A percentile compares a stretch with the other conserved stretches of the same genome.
Conservation (phyloP, 2,797 vertebrate species). For the Coreius guichenoti region DNA sequence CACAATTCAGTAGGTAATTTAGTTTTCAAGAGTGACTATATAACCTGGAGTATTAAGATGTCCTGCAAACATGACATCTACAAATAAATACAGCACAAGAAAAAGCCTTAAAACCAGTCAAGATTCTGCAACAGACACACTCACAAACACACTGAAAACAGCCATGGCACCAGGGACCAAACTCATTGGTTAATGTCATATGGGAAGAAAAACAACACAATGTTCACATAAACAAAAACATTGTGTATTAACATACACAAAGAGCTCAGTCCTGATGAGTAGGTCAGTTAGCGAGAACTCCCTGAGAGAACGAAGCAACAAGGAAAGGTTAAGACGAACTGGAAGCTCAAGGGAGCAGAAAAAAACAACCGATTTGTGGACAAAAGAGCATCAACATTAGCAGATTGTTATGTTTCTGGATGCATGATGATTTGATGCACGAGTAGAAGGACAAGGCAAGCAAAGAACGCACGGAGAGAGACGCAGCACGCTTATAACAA, state of each 20-base stretch:
- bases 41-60: background rate
- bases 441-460: conserved; percentile 25
- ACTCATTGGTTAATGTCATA: conserved; percentile 68
- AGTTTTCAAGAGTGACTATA: background rate
- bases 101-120: background rate
- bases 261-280: conserved; percentile 58
- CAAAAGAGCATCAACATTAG: background rate
- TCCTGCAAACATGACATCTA: background rate
- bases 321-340: conserved; percentile 54
- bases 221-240: conserved; percentile 68
- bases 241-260: conserved; percentile 69
- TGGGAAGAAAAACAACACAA: conserved; percentile 70
- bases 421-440: conserved; percentile 11
- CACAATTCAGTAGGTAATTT: background rate
- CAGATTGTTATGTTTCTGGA: background rate
- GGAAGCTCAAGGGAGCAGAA: conserved; percentile 14
- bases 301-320: conserved; percentile 11
- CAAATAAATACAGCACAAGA: background rate
- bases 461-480: conserved; percentile 51
- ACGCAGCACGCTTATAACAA: background rate
- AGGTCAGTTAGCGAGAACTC: conserved; percentile 39
- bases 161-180: conserved; percentile 61
- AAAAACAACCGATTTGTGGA: background rate
- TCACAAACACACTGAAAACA: conserved; percentile 46
- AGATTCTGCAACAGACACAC: conserved; percentile 22